A percentile compares a stretch with the other conserved stretches of the same genome.
Conservation (phyloP, 2,888 invertebrate genomes). For the Congeria kusceri region DNA sequence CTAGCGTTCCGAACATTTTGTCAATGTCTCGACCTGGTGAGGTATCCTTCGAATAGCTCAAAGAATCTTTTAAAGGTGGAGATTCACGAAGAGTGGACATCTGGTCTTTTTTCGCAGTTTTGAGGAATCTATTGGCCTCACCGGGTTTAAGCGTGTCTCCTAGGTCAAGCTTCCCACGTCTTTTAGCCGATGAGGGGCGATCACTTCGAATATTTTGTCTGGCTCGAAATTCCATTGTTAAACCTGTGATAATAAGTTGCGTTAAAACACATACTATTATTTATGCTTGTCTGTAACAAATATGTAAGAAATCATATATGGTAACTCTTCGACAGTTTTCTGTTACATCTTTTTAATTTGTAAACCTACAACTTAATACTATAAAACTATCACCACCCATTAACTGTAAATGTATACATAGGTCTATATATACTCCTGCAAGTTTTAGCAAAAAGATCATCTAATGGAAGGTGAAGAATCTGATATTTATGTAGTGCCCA, state of each 20-base stretch:
- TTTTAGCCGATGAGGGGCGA: constrained; percentile 71
- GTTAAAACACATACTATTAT: no score
- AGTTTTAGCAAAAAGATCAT: no score
- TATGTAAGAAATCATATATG: no score
- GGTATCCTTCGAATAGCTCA: constrained; percentile 32
- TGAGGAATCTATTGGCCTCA: constrained; percentile 63
- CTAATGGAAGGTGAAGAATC: no score
- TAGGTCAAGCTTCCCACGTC: constrained; percentile 53
- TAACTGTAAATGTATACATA: no score
- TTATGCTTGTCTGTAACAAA: no score
- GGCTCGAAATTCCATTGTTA: constrained; percentile 43
- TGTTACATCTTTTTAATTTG: no score
- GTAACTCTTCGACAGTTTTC: no score
- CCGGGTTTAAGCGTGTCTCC: constrained; percentile 63
- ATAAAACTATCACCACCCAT: no score
- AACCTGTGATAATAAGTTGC: constrained; percentile 17
- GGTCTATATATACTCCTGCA: no score
- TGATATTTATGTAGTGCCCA: no score
- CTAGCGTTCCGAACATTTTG: constrained; percentile 50
- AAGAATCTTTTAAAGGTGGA: constrained; percentile 44
- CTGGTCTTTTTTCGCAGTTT: constrained; percentile 42
- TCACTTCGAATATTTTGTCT: constrained; percentile 39
- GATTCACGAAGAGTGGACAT: constrained; percentile 44
- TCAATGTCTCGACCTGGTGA: constrained; percentile 48
- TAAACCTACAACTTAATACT: no score